Base-by-base conservation (phyloP, 2,797 vertebrate species). In the Miichthys miiuy region DNA sequence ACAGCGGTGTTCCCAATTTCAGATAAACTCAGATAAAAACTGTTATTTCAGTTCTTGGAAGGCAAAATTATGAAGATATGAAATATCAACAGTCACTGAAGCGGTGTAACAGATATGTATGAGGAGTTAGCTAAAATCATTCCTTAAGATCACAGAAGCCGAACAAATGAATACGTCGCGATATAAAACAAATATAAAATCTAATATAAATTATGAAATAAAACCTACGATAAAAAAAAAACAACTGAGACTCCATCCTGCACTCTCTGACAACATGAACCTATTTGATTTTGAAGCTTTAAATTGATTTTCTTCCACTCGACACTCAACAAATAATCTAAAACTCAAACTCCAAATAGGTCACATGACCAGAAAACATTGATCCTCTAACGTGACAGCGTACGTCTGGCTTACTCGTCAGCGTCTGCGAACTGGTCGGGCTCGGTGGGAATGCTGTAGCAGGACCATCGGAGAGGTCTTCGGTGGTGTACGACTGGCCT, bases 361-460 rank as follows among this genome's bases (percentile, higher is more conserved):
- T 68, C 47, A 75, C 38, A 47, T 11, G 5, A 61, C 11, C 18
- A 44, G 30, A 61, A 68, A 68, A 75, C 48, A 72, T 1, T 10
- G 20, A 68, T 52, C 8, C 41, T 61, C 18, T 48, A 70, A 81
- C 27, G 4, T 14, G 14, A 51, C 34, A 25, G 30, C 51, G 30
- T 7, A 50, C 0, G 4, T 65, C 20, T 51, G 48, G 44, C 67
- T 91, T 81, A 89, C 82, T 91, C 86, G 5, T 94, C 91, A 23
- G 90, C 92, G 0, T 96, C 94, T 11, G 77, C 77, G 3, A 95
- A 96, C 91, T 96, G 95, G 44, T 75, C 93, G 1, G 47, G 61
- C 64, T 88, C 92, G 9, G 51, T 11, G 23, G 34, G 20, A 20
- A 11, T 1, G 11, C 1, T 13, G 73, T 0, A 17, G 52, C 23